Base-by-base conservation (phyloP, 1,140 invertebrate species). In the Aphelenchoides besseyi region DNA sequence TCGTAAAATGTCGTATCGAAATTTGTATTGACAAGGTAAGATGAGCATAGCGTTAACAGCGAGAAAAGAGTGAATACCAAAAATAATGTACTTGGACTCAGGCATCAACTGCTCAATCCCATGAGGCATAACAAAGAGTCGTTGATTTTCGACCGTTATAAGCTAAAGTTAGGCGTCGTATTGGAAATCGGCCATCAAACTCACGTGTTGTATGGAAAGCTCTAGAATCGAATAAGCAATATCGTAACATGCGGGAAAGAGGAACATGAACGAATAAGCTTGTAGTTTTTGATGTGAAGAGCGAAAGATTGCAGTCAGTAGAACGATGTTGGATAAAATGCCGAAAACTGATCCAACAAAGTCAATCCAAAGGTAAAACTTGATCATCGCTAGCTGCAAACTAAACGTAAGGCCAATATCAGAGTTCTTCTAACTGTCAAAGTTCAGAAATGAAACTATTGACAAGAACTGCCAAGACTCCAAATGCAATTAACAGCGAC, bases 261-360 rank as follows among this genome's bases (percentile, higher is more conserved):
- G 41, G 41, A 48, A 48, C 41, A 48, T 48, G 41, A 48, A 48
- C 41, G 41, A 48, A 48, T 48, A 48, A 48, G 41, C 41, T 48
- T 48, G 41, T 23, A 48, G 41, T 48, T 48, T 48, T 48, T 12
- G 12, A 23, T 48, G 41, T 12, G 41, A 48, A 48, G 41, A 48
- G 41, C 41, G 41, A 23, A 48, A 48, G 41, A 48, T 48, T 12
- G 41, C 41, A 12, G 23, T 23, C 23, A 48, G 41, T 23, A 48
- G 41, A 12, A 48, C 12, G 41, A 48, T 48, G 41, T 48, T 48
- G 41, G 23, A 23, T 23, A 48, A 48, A 48, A 48, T 23, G 41
- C 41, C 41, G 12, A 48, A 23, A 48, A n/a, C n/a, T n/a, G n/a
- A n/a, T 8, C 23, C 55, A 28, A 33, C 5, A 59, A 59, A 23